These are phyloP conservation scores for Plutella xylostella DNA, from an alignment of 2,888 invertebrate genomes.

Conservation along the genomic window DNA sequence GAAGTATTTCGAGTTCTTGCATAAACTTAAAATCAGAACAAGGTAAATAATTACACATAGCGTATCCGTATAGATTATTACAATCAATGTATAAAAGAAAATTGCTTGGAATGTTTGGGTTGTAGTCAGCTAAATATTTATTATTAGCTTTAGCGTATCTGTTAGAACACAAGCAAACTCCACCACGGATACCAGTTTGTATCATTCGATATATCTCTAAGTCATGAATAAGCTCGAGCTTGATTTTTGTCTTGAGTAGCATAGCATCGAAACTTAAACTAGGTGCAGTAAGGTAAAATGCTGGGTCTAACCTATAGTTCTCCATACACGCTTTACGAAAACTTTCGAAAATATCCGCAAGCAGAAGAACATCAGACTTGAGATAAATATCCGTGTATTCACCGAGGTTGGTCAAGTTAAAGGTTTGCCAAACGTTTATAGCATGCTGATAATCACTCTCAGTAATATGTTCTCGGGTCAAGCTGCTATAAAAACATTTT, in stretches of 20 bases:
- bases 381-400: constrained; percentile 23
- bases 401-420: constrained; percentile 17
- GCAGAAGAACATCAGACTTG: constrained; percentile 18
- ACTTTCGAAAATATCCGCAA: not conserved
- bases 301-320: not conserved
- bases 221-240: constrained; percentile 19
- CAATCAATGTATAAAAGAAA: constrained; percentile 2
- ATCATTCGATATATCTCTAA: constrained; percentile 16
- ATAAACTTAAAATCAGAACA: not conserved
- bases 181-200: constrained; percentile 1
- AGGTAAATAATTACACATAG: constrained; percentile 10
- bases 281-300: not conserved
- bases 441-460: constrained; percentile 13
- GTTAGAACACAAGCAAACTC: constrained; percentile 16
- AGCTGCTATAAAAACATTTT: constrained; percentile 13
- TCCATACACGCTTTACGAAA: not conserved
- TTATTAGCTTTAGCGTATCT: constrained; percentile 6
- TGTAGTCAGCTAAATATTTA: not conserved
- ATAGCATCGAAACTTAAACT: too few species aligned
- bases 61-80: constrained; percentile 19
- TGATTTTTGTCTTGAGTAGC: constrained; percentile 4
- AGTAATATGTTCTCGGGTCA: constrained; percentile 12
- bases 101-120: not conserved
- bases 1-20: not conserved
- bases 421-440: constrained; percentile 17